Evolutionary conservation across 2,113 vertebrate genomes (phyloP), one percentile per base, ranked within the genome.

Genomic region (Dicaeum eximium): DNA sequence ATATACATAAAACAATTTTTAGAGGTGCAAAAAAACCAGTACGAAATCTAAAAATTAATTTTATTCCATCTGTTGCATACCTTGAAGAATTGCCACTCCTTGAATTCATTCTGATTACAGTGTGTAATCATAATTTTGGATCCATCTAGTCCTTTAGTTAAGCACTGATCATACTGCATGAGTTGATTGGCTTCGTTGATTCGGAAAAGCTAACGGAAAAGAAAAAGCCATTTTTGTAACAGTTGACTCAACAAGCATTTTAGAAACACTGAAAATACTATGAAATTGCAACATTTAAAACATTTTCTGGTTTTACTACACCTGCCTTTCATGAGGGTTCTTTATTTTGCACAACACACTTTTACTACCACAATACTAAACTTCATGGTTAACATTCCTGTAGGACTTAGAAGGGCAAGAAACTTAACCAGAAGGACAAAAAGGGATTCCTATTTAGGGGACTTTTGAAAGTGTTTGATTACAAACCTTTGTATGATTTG

Each of bases 81-180:
- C 99, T 99, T 99, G 94, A 99, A 99, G 94, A 99, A 99, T 25
- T 98, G 99, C 99, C 99, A 99, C 23, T 99, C 99, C 25, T 98
- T 99, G 96, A 98, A 94, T 86, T 99, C 98, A 31, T 99, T 99
- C 85, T 98, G 97, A 72, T 98, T 99, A 94, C 99, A 99, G 95
- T 99, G 99, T 51, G 98, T 99, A 81, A 99, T 98, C 96, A 98
- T 98, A 77, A 99, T 91, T 57, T 98, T 98, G 23, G 98, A 98
- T 67, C 98, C 99, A 87, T 99, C 99, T 5, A 92, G 15, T 51
- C 98, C 99, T 96, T 97, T 98, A 31, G 98, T 99, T 97, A 99
- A 97, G 96, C 99, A 99, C 95, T 99, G 99, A 94, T 99, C 99
- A 0, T 99, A 99, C 86, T 99, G 99, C 99, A 99, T 99, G 85